These are phyloP conservation scores for Parasteatoda lunata DNA, from an alignment of 2,888 invertebrate genomes.

Conservation along the genomic window DNA sequence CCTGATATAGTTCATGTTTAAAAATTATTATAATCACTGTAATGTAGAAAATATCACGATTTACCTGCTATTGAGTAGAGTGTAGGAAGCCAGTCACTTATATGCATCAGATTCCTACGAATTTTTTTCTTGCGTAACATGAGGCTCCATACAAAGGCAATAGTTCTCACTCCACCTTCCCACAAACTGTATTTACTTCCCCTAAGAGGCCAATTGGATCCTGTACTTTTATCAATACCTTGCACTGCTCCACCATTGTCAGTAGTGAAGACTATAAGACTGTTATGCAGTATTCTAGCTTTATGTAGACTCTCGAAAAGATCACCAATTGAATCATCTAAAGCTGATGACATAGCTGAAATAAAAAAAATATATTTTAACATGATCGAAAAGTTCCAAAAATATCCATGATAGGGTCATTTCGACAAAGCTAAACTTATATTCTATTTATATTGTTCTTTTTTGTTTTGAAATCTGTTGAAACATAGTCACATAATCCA, in stretches of 20 bases:
- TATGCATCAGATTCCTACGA: constrained; percentile 74
- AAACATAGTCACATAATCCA: no score
- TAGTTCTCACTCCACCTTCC: constrained; percentile 93
- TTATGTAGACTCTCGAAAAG: constrained; percentile 82
- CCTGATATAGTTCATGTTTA: no score
- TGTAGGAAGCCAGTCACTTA: constrained; percentile 75
- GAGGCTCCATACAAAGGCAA: constrained; percentile 87
- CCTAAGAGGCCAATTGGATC: constrained; percentile 79
- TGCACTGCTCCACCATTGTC: constrained; percentile 89
- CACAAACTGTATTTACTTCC: constrained; percentile 80
- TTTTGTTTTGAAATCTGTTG: no score
- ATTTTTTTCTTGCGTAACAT: constrained; percentile 75
- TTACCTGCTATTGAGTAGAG: constrained; percentile 73
- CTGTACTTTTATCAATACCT: constrained; percentile 77
- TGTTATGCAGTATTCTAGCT: constrained; percentile 83
- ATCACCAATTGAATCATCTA: constrained; percentile 89
- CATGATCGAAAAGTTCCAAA: no score
- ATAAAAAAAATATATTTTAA: background rate
- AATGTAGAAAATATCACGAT: no score
- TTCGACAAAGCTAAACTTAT: no score
- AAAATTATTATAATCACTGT: no score
- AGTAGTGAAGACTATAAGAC: constrained; percentile 88
- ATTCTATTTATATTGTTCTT: no score
- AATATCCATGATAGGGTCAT: no score
- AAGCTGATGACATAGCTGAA: constrained; percentile 85